A percentile compares a stretch with the other conserved stretches of the same genome.
Evolutionary conservation across 2,797 vertebrate species (phyloP).

Genomic region (Catamblyrhynchus diadema): DNA sequence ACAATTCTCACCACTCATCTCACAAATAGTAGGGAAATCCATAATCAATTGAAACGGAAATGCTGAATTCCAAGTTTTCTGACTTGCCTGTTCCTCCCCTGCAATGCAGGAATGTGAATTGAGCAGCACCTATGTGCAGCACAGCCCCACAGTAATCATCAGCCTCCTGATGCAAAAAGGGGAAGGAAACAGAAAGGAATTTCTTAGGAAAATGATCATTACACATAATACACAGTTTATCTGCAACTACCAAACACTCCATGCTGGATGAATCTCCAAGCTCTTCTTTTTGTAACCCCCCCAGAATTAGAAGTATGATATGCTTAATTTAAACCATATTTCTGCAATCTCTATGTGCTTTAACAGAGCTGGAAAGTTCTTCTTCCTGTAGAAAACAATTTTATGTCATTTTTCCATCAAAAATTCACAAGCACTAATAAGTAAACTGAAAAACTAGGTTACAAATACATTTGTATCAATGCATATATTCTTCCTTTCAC

Average conservation of each 20-base stretch:
- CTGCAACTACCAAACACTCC: background rate
- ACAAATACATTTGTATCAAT: background rate
- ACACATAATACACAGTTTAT: background rate
- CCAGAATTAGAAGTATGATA: slow-evolving; percentile 53
- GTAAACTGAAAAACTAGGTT: background rate
- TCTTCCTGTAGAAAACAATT: background rate
- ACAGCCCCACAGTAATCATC: background rate
- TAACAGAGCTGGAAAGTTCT: slow-evolving; percentile 9
- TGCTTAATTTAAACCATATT: slow-evolving; percentile 68
- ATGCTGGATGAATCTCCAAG: slow-evolving; percentile 31
- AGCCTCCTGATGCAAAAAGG: background rate
- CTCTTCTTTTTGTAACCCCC: slow-evolving; percentile 35
- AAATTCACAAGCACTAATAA: background rate
- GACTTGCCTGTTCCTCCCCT: background rate
- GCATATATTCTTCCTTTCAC: background rate
- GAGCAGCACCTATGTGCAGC: background rate
- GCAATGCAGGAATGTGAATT: accelerated
- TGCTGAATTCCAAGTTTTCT: background rate
- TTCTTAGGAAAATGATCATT: background rate
- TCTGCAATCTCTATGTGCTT: slow-evolving; percentile 19
- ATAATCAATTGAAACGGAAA: background rate
- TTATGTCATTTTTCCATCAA: background rate
- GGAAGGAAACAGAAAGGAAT: background rate
- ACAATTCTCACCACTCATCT: background rate
- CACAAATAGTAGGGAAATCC: background rate